These are phyloP conservation scores for Smutsia gigantea DNA, from an alignment of 2,797 vertebrate genomes.

Conservation along the genomic window DNA sequence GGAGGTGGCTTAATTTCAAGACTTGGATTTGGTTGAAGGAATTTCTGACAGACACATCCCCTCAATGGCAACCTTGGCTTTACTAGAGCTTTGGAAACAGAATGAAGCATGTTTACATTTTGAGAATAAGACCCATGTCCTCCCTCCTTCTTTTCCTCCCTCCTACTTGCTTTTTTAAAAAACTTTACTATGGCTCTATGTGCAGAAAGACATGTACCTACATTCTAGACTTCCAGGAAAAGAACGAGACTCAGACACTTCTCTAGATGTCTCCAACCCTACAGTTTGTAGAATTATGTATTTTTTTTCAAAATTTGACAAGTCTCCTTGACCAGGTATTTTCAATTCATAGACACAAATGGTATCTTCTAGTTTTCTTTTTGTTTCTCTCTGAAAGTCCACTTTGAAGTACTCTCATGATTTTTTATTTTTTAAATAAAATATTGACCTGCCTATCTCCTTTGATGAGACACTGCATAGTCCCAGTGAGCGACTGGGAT, in stretches of 20 bases:
- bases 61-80: not conserved
- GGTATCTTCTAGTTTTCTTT: not conserved
- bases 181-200: not conserved
- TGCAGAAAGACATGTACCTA: not conserved
- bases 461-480: not conserved
- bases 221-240: slow-evolving; percentile 12
- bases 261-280: not conserved
- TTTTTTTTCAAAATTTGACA: not conserved
- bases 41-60: not conserved
- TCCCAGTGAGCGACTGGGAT: not conserved
- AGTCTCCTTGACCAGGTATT: not conserved
- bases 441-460: not conserved
- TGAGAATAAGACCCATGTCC: not conserved
- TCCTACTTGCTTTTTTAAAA: not conserved
- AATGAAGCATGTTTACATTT: slow-evolving; percentile 1
- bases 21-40: slow-evolving; percentile 25
- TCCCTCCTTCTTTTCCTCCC: not conserved
- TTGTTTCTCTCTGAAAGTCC: not conserved
- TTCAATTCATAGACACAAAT: not conserved
- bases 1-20: slow-evolving; percentile 21
- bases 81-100: not conserved
- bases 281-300: not conserved
- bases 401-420: not conserved
- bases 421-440: not conserved
- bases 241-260: not conserved